These are phyloP conservation scores for Drosophila paranaensis DNA, from an alignment of 2,888 invertebrate species.

Conservation along the genomic window DNA sequence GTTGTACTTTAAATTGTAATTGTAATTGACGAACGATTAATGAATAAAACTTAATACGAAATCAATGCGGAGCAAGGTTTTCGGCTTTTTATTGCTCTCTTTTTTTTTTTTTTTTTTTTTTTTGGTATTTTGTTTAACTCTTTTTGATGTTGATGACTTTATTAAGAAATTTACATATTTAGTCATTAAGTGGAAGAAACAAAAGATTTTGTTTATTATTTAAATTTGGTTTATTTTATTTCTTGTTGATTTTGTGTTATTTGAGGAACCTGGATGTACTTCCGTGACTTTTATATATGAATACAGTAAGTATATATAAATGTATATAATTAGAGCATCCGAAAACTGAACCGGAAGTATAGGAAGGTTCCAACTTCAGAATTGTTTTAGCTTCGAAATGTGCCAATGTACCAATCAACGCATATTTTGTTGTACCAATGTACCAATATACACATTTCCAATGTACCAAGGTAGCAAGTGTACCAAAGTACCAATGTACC, in stretches of 20 bases:
- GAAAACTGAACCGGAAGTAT: neutral
- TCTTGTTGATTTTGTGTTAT: neutral
- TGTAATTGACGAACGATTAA: conserved; percentile 68
- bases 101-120: neutral
- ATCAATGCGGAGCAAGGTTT: conserved; percentile 26
- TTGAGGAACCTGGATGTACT: neutral
- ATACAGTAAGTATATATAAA: neutral
- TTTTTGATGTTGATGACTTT: conserved; percentile 11
- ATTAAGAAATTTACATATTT: conserved; percentile 3
- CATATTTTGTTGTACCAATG: no score
- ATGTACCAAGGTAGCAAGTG: no score
- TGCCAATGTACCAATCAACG: no score
- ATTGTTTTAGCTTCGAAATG: no score
- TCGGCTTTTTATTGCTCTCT: conserved; percentile 11
- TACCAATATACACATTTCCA: no score
- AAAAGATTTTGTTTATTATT: conserved; percentile 3
- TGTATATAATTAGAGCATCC: neutral
- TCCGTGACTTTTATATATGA: neutral
- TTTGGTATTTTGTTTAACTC: neutral
- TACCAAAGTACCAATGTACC: no score
- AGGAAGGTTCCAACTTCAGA: no score
- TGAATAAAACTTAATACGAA: conserved; percentile 58
- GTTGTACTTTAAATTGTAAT: conserved; percentile 64
- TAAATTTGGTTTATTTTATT: conserved; percentile 1
- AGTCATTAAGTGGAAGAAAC: neutral